phyloP scores from a whole-genome alignment of 2,888 invertebrate species.

The Mechanitis messenoides region DNA sequence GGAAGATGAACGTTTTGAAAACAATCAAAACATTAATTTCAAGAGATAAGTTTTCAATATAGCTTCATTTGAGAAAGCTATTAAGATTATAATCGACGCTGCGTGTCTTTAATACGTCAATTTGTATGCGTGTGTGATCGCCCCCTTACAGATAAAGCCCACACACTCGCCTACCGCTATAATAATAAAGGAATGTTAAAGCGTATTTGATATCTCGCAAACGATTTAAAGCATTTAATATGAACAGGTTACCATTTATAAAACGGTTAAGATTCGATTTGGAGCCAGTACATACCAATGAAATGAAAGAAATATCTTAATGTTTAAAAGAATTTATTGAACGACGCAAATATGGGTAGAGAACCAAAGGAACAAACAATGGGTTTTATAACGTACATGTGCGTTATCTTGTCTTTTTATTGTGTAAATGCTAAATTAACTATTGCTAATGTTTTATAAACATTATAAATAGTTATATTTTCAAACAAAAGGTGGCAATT shows the following conservation, averaged over 20 bases:
- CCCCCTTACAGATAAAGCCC: constrained; percentile 51
- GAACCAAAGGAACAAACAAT: too few species aligned
- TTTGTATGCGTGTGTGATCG: constrained; percentile 65
- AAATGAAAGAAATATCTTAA: neutral
- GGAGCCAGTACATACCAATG: neutral
- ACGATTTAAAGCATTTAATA: constrained; percentile 18
- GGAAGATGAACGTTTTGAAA: neutral
- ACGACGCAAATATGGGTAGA: too few species aligned
- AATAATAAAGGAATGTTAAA: constrained; percentile 6
- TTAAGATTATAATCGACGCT: constrained; percentile 54
- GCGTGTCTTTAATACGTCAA: constrained; percentile 55
- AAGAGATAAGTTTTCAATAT: constrained; percentile 50
- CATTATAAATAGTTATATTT: too few species aligned
- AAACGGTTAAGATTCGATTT: neutral
- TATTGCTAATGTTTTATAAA: too few species aligned
- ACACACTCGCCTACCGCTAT: constrained; percentile 33
- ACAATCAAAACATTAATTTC: constrained; percentile 28
- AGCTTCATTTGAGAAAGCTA: constrained; percentile 57
- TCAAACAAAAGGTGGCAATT: too few species aligned
- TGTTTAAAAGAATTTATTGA: too few species aligned
- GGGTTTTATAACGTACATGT: too few species aligned
- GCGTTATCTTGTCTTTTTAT: too few species aligned
- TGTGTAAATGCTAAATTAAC: too few species aligned
- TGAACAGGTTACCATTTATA: neutral
- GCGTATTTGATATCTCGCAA: constrained; percentile 15